Evolutionary conservation across 2,888 invertebrate species (phyloP), one percentile per base, ranked within the genome.

Genomic region (Drosophila greeni): DNA sequence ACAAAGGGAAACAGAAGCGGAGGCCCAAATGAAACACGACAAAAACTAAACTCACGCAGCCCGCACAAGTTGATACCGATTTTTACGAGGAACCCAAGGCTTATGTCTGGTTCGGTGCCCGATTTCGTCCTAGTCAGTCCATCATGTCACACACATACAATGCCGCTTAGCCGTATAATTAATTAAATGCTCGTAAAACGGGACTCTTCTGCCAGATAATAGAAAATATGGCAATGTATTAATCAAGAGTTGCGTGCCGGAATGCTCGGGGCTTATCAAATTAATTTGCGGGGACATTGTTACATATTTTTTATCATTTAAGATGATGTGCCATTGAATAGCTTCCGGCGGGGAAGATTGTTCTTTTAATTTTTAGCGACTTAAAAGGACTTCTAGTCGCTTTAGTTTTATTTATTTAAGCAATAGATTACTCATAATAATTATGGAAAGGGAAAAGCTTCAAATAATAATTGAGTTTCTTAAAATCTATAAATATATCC

Each of bases 21-120:
- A 57, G 51, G 42, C 49, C 33, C 58, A 67, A 67, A 53, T 59
- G 51, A 67, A 51, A 34, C 37, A 55, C 66, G 48, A 51, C 47
- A 66, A 43, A 51, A 70, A 70, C 52, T 62, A 72, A 80, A 59
- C 70, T 53, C 78, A 73, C 70, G 76, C 67, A 75, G 47, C 61
- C 52, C 40, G 84, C 57, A 83, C 82, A 59, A 66, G 72, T 74
- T 76, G 82, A 70, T 76, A 83, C 84, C 55, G 65, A 67, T 66
- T 68, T 72, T 52, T 47, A 48, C 37, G 69, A 33, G 68, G 33
- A 8, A 1, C 18, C 7, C 20, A n/a, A 39, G 24, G 24, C 43
- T 31, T 36, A 31, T 18, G 52, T 6, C 9, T 14, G 48, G 16
- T 14, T 24, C 52, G 16, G 18, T 20, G 51, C 37, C 36, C 14